These are phyloP conservation scores for Telmatochromis bifrenatus DNA, from an alignment of 2,113 vertebrate species.

Conservation along the genomic window DNA sequence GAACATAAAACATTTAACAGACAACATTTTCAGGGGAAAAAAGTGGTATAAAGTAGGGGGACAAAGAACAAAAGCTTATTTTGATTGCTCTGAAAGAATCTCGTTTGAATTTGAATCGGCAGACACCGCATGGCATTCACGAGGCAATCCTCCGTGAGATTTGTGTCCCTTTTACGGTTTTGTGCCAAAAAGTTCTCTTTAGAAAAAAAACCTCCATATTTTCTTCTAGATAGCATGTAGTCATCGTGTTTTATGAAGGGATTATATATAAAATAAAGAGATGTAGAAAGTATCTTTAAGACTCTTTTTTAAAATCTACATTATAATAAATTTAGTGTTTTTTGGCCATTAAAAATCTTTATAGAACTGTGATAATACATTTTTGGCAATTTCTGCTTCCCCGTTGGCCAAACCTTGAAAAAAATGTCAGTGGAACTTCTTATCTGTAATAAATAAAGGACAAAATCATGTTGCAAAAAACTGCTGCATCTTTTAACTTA, in stretches of 20 bases:
- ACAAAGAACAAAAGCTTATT: background rate
- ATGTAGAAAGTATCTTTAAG: background rate
- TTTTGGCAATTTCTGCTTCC: background rate
- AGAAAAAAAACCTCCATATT: rapidly evolving
- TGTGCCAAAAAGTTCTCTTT: background rate
- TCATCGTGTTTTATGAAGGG: background rate
- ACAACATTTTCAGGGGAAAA: rapidly evolving
- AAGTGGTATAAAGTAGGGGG: background rate
- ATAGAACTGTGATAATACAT: background rate
- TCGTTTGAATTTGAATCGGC: background rate
- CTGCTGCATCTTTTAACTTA: background rate
- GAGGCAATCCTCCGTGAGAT: background rate
- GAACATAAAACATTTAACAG: background rate
- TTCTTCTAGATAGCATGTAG: background rate
- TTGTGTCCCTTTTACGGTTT: background rate
- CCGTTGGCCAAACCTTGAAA: background rate
- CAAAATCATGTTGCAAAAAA: background rate
- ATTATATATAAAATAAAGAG: background rate
- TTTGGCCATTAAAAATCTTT: background rate
- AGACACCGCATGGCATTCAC: background rate
- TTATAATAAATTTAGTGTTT: background rate
- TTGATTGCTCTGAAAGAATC: background rate
- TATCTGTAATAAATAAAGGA: background rate
- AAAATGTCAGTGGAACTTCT: background rate
- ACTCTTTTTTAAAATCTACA: background rate